Evolutionary conservation across 2,797 vertebrate genomes (phyloP), one percentile per base, ranked within the genome.

Genomic region (Diceros bicornis): DNA sequence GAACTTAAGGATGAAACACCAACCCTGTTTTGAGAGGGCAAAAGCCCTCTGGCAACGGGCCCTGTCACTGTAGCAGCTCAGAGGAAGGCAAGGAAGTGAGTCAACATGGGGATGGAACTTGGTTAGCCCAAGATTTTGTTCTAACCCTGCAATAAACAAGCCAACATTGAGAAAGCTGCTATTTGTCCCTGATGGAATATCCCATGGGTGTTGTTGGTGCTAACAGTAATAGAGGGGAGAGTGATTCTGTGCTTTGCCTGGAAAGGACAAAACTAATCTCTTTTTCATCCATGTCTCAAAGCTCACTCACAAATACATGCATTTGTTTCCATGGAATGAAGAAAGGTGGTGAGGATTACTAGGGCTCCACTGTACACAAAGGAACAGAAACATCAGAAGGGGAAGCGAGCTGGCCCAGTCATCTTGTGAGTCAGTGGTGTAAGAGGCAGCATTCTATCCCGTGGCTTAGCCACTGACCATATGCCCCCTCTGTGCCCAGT

Each of bases 391-490:
- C 13, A 20, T 81, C 52, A 72, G 94, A 89, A 90, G 27, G 37
- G 95, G 95, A 96, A 97, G 82, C 34, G 64, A 89, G 62, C 84
- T 29, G 90, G 94, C 82, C 47, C 59, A 44, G 81, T 52, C 77
- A 75, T 79, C 89, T 29, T 34, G 50, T 97, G 97, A 97, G 91
- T 97, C 96, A 95, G 52, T 10, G 52, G 72, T n/a, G 25, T 32
- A 69, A 94, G 84, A 44, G 75, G 71, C 75, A 62, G 89, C 12
- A 20, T 89, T 66, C 69, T 91, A 12, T 41, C 57, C 37, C 62
- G 5, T 23, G 55, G 41, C 64, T 89, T 32, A 75, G 71, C 77
- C 87, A 71, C 82, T 69, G 57, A 57, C 81, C 71, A n/a, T 55
- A 18, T 32, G 7, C 64, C n/a, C 77, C 78, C 7, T 79, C 84